Evolutionary conservation across 2,113 vertebrate genomes (phyloP).

Genomic region (Labeo rohita): DNA sequence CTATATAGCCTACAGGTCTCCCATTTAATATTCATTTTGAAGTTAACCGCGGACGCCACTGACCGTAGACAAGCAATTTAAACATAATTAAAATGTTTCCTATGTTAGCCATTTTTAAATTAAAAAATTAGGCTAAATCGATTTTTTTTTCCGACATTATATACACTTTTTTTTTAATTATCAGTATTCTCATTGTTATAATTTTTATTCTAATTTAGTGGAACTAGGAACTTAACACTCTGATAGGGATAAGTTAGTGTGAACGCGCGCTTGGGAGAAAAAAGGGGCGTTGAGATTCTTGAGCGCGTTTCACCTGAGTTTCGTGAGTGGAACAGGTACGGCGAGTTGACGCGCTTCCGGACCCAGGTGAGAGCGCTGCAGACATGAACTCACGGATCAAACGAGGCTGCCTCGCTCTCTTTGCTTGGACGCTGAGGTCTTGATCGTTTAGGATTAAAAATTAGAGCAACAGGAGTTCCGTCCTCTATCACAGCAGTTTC

Average conservation of each 20-base stretch:
- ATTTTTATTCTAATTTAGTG: no score
- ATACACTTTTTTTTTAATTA: no score
- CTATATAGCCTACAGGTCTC: no score
- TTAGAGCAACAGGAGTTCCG: not conserved
- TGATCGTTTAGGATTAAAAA: not conserved
- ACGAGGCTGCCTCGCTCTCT: not conserved
- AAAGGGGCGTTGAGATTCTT: not conserved
- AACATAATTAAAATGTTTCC: no score
- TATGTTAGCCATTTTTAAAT: no score
- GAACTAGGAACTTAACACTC: no score
- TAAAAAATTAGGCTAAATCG: no score
- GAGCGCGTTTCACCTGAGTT: not conserved
- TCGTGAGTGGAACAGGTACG: conserved; percentile 22
- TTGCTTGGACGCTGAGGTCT: not conserved
- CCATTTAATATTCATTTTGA: no score
- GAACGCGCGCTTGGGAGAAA: not conserved
- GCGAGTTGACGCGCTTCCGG: conserved; percentile 17
- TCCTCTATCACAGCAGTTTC: not conserved
- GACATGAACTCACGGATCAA: not conserved
- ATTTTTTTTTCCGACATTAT: no score
- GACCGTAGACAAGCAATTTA: no score
- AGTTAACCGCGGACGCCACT: no score
- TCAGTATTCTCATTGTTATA: no score
- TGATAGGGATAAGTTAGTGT: not conserved
- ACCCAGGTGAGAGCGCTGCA: not conserved